A percentile compares a stretch with the other conserved stretches of the same genome.
phyloP scores from a whole-genome alignment of 2,888 invertebrate genomes.

The Pardosa pseudoannulata region DNA sequence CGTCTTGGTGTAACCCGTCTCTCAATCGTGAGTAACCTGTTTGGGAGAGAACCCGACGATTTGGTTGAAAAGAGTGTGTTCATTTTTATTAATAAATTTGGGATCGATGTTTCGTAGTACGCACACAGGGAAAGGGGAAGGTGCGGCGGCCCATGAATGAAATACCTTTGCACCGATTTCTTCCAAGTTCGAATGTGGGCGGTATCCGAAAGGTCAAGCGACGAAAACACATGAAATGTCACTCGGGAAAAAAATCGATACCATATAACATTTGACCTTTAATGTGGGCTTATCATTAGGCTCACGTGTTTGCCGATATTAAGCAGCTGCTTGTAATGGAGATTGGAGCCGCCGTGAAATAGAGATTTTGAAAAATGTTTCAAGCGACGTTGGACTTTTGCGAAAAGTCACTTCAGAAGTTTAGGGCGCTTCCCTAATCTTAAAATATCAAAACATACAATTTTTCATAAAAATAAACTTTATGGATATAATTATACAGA shows the following conservation, averaged over 20 bases:
- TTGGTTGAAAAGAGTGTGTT: background rate
- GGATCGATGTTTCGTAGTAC: conserved; percentile 52
- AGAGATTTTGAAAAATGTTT: too few relatives aligned
- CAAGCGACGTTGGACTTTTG: too few relatives aligned
- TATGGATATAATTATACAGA: too few relatives aligned
- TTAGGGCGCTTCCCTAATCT: too few relatives aligned
- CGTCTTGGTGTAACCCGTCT: too few relatives aligned
- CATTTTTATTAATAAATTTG: conserved; percentile 45
- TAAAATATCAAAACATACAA: too few relatives aligned
- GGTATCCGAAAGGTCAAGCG: conserved; percentile 51
- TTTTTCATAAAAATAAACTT: too few relatives aligned
- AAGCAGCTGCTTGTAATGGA: too few relatives aligned
- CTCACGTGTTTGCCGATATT: conserved; percentile 23
- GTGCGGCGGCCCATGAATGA: conserved; percentile 37
- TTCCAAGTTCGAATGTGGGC: conserved; percentile 40
- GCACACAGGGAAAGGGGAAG: background rate
- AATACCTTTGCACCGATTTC: conserved; percentile 38
- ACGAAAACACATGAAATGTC: conserved; percentile 59
- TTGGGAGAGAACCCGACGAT: background rate
- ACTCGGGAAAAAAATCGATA: conserved; percentile 53
- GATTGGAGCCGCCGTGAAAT: too few relatives aligned
- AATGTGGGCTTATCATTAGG: conserved; percentile 52
- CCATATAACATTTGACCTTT: conserved; percentile 66
- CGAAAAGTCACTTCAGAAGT: too few relatives aligned
- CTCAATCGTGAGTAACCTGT: too few relatives aligned